Base-by-base conservation (phyloP, 1,140 invertebrate genomes). In the Amyelois transitella region DNA sequence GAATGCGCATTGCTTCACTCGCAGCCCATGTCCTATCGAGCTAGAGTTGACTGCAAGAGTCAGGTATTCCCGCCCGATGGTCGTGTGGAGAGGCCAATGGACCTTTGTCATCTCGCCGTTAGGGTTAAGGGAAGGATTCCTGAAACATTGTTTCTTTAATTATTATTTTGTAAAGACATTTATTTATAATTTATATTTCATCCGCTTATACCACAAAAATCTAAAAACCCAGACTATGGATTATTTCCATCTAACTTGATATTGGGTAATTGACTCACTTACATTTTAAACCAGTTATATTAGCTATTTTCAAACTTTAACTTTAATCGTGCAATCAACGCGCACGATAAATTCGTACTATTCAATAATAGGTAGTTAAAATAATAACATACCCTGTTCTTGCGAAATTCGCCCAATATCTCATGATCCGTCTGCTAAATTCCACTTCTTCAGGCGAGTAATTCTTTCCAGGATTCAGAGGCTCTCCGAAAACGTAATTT, bases 351-450 rank as follows among this genome's bases (percentile, higher is more conserved):
- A n/a, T n/a, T n/a, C n/a, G n/a, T n/a, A n/a, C n/a, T n/a, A n/a
- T n/a, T n/a, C n/a, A n/a, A n/a, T n/a, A n/a, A n/a, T n/a, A n/a
- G n/a, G n/a, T n/a, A n/a, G n/a, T n/a, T 19, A 20, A 47, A 20
- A 47, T 12, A 6, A 1, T 43, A 44, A 86, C 91, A 91, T 89
- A 97, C 95, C 96, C 97, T 53, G 95, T 95, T 90, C 96, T 97
- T 10, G 96, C 96, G 80, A 99, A 99, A 82, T 98, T 98, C 0
- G 95, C 94, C 97, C 97, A 99, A 85, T 97, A 98, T 66, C 92
- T 91, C 96, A 99, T 98, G 75, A 99, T 95, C 54, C 94, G 91
- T 70, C 91, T 92, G 56, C 95, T 95, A 19, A 99, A 91, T 38
- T 94, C 91, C 7, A 94, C 89, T 87, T 98, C 97, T 57, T 94